Conservation (phyloP, 2,797 vertebrate genomes). For the Rousettus madagascariensis region DNA sequence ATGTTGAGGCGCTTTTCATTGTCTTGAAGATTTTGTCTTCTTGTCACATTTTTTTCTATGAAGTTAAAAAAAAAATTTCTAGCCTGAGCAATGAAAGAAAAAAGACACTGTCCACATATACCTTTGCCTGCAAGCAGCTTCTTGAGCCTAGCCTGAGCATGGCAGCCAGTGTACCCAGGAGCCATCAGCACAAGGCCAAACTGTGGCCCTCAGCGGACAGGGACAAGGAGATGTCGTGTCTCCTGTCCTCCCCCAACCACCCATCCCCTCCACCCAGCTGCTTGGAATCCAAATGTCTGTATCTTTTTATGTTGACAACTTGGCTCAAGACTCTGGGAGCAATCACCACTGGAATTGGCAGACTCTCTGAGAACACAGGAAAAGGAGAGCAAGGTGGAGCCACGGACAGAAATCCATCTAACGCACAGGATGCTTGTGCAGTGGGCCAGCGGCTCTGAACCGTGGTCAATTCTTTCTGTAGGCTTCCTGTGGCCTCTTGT, state of each 20-base stretch:
- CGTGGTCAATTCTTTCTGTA: conserved; percentile 46
- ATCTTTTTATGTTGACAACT: conserved; percentile 15
- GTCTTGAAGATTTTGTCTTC: conserved; percentile 22
- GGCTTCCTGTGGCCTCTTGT: conserved; percentile 73
- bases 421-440: conserved; percentile 77
- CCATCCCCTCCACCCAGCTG: background rate
- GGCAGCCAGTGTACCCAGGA: background rate
- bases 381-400: conserved; percentile 67
- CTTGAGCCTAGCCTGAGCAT: background rate
- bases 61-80: background rate
- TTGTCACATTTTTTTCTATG: conserved; percentile 13
- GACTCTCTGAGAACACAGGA: conserved; percentile 75
- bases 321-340: conserved; percentile 61
- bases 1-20: background rate
- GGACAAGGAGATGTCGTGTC: background rate
- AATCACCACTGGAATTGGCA: conserved; percentile 40
- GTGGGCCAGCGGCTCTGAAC: conserved; percentile 61
- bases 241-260: background rate
- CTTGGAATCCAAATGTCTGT: conserved; percentile 44
- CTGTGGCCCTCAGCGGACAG: background rate
- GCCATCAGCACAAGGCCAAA: background rate
- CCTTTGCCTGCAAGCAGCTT: background rate
- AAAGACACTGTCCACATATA: background rate
- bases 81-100: background rate
- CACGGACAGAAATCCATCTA: conserved; percentile 49